phyloP scores from a whole-genome alignment of 2,888 invertebrate genomes.

The Bombyx huttoni region DNA sequence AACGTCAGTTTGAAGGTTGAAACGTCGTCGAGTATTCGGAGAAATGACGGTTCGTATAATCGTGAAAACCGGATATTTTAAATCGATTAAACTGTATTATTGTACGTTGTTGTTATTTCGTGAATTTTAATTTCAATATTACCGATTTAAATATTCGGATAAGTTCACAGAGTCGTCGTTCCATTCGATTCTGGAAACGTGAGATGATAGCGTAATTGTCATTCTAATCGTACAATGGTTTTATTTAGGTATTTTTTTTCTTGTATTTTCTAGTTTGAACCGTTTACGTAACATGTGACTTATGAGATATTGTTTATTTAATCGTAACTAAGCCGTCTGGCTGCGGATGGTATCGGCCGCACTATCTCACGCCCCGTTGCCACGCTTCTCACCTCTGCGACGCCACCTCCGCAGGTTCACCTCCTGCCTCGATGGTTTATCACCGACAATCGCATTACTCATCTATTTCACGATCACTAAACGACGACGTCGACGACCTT shows the following conservation, averaged over 20 bases:
- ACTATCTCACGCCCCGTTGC: conserved; percentile 61
- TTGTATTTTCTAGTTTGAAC: neutral
- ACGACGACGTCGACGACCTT: conserved; percentile 53
- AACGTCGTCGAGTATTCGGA: conserved; percentile 40
- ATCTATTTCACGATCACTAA: conserved; percentile 54
- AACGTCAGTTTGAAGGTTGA: conserved; percentile 44
- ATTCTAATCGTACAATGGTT: too few relatives aligned
- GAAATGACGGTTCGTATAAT: conserved; percentile 40
- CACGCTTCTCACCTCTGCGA: conserved; percentile 65
- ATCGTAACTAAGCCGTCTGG: conserved; percentile 5
- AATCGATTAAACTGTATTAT: conserved; percentile 61
- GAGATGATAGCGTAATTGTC: too few relatives aligned
- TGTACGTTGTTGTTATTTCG: conserved; percentile 56
- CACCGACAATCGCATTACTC: conserved; percentile 48
- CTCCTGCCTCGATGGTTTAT: conserved; percentile 45
- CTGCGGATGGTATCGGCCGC: conserved; percentile 36
- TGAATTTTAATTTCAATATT: conserved; percentile 42
- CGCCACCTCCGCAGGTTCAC: conserved; percentile 39
- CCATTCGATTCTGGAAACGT: too few relatives aligned
- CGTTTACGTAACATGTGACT: neutral
- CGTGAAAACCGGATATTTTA: conserved; percentile 46
- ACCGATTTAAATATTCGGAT: neutral
- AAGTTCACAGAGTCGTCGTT: too few relatives aligned
- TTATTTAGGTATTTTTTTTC: neutral
- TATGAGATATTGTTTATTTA: neutral